phyloP scores from a whole-genome alignment of 2,888 invertebrate genomes.

The Buathra laborator region DNA sequence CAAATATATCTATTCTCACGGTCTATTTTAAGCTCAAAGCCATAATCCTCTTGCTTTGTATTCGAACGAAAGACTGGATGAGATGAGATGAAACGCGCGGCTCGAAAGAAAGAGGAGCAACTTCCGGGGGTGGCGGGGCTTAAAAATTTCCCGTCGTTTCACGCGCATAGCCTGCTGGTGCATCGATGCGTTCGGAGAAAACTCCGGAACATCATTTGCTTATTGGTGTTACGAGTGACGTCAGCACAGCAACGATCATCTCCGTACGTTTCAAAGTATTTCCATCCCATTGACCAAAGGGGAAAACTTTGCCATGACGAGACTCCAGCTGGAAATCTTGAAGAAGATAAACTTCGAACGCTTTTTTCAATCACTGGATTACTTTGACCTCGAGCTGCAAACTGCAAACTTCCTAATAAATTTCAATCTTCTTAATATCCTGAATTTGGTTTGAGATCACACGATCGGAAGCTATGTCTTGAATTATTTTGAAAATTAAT shows the following conservation, averaged over 20 bases:
- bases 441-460: too few relatives aligned
- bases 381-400: too few relatives aligned
- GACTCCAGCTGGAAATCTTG: not conserved
- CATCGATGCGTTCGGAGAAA: slow-evolving; percentile 21
- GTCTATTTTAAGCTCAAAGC: slow-evolving; percentile 13
- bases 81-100: not conserved
- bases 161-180: not conserved
- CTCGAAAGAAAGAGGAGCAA: not conserved
- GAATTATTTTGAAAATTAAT: too few relatives aligned
- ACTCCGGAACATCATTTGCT: slow-evolving; percentile 43
- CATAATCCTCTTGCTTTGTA: not conserved
- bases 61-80: not conserved
- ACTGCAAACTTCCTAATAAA: too few relatives aligned
- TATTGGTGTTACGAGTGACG: slow-evolving; percentile 68
- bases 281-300: slow-evolving; percentile 23
- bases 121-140: not conserved
- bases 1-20: slow-evolving; percentile 30
- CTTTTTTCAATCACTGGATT: too few relatives aligned
- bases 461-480: too few relatives aligned
- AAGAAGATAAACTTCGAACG: not conserved
- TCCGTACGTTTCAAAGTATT: slow-evolving; percentile 21
- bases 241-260: slow-evolving; percentile 45
- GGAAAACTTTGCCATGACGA: not conserved
- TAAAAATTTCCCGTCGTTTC: not conserved
- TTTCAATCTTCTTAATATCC: too few relatives aligned